Evolutionary conservation across 2,113 vertebrate species (phyloP), one percentile per base, ranked within the genome.

Genomic region (Aptenodytes forsteri): DNA sequence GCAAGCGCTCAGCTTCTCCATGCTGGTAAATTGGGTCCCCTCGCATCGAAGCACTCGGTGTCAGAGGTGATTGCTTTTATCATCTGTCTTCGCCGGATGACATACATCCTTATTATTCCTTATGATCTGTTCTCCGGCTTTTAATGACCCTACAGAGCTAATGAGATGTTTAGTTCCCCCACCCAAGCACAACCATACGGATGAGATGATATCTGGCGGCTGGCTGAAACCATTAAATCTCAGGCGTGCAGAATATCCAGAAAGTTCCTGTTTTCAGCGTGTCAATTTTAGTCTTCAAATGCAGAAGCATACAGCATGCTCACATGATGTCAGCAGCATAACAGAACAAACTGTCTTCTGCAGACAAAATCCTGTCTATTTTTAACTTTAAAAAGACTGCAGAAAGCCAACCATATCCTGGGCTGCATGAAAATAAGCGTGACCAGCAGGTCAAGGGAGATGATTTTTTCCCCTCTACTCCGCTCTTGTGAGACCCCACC

Each of bases 41-140:
- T 71, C 0, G 0, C 58, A 22, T 13, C 30, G 47, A n/a, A 78
- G 61, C 5, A 0, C 26, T 69, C 0, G 0, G 16, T 34, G 52
- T 42, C 55, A 73, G 66, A 38, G 59, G 36, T 3, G 1, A 58
- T 49, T 67, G 42, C 75, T 89, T 91, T 89, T 75, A 81, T 90
- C 87, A 92, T n/a, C 84, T 80, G 46, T 59, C 84, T 83, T 71
- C 0, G 0, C 78, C 29, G 5, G 3, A 16, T 95, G 55, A 81
- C 64, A 29, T 23, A 12, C 21, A 2, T 64, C 83, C 85, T 87
- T 69, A 49, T 87, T 89, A 96, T 86, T 93, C 83, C 84, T 58
- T 87, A 20, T 85, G 77, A 93, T 91, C 80, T 83, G 62, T 80
- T 86, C 83, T 77, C 76, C 0, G 1, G 52, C 55, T 75, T 90